A percentile compares a stretch with the other conserved stretches of the same genome.
Evolutionary conservation across 2,797 vertebrate species (phyloP).

Genomic region (Coccyzus lansbergi): DNA sequence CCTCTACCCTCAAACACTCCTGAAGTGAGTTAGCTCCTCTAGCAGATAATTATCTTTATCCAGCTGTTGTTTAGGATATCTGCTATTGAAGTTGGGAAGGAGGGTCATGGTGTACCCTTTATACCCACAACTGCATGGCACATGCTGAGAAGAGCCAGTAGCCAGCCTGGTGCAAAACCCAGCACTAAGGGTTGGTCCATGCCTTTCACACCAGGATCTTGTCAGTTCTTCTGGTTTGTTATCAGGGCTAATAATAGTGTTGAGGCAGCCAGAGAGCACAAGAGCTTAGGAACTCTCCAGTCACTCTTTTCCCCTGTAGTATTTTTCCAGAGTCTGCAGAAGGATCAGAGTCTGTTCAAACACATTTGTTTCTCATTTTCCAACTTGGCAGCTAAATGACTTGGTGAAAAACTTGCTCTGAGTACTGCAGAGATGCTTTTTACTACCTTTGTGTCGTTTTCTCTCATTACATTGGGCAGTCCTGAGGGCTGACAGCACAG

Average conservation of each 20-base stretch:
- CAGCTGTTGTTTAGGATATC: neutral
- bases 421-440: neutral
- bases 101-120: neutral
- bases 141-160: neutral
- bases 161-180: neutral
- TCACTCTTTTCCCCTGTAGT: neutral
- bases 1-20: neutral
- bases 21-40: neutral
- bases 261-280: neutral
- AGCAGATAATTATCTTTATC: neutral
- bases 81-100: neutral
- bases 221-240: neutral
- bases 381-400: neutral
- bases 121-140: neutral
- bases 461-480: neutral
- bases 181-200: neutral
- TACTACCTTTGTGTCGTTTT: neutral
- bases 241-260: neutral
- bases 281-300: neutral
- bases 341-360: neutral
- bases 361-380: neutral
- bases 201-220: neutral
- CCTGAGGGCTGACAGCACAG: neutral
- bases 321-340: neutral
- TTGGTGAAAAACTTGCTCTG: neutral